Evolutionary conservation across 1,140 invertebrate species (phyloP), one percentile per base, ranked within the genome.

Genomic region (Papilio glaucus): DNA sequence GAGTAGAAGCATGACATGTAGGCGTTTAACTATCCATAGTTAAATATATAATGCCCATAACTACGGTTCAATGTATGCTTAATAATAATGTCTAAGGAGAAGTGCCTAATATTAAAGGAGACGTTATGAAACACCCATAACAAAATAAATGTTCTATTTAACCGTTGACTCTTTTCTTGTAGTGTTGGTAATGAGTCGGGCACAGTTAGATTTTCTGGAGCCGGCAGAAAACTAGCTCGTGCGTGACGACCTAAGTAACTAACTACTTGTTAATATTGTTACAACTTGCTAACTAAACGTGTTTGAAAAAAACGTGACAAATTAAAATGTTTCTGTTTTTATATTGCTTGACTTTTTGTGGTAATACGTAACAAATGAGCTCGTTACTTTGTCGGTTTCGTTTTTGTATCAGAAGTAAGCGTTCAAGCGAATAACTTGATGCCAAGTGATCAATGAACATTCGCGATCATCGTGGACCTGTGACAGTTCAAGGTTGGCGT

Each of bases 201-300:
- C 13, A 41, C 42, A 45, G 42, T 45, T 45, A 45, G 42, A 18
- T 41, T 1, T 41, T 41, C 13, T 13, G 13, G 39, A 41, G 39
- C 39, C 21, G 49, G 21, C 49, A 57, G 12, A 12, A 21, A 24
- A 10, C 4, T 10, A 10, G 49, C 10, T 26, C 49, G 49, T 57
- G 49, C 68, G 24, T 57, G 12, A 70, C 41, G 26, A 70, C 21
- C 49, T 33, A n/a, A n/a, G n/a, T 49, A 18, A 45, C 42, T 45
- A 49, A 49, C 18, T 18, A 57, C 18, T 57, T 2, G 21, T 8
- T 53, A 24, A 24, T 24, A 53, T 24, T 24, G 10, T 9, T 18
- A 57, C 49, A 57, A 49, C 21, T 57, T 57, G 21, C 9, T 24
- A 18, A 57, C 49, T 57, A 57, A 57, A 57, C 21, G 49, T 57